Base-by-base conservation (phyloP, 2,797 vertebrate genomes). In the Gallinago solitaria region DNA sequence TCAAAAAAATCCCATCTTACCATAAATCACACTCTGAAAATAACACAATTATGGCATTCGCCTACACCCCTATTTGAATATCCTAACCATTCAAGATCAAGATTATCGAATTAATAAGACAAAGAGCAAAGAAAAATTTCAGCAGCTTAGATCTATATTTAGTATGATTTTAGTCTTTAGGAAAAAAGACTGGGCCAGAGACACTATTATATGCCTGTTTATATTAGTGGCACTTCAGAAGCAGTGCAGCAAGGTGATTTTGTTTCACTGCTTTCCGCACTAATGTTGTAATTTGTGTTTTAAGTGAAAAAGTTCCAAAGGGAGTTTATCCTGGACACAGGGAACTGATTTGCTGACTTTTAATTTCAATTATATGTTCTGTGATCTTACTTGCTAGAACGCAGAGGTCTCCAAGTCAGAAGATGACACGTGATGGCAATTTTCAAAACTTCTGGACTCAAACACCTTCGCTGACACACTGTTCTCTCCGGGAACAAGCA, bases 351-450 rank as follows among this genome's bases (percentile, higher is more conserved):
- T 32, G 32, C 35, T 33, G 69, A 39, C 32, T 84, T 87, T 35
- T 23, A 12, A 47, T 77, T 57, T 53, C 35, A 61, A n/a, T 56
- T 39, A 45, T 2, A 23, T 7, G 10, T 48, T 79, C 28, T 43
- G 70, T 12, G 12, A 19, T 23, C 20, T 54, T 10, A n/a, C 48
- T 53, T 9, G 25, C 64, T 51, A 48, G 56, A 77, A 59, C 47
- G 35, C 21, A 20, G 67, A 63, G 33, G 9, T 16, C 65, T 84
- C 24, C 4, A 9, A 77, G 70, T 54, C 60, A 78, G 35, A 74
- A 65, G 13, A 16, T 1, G 2, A 41, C 47, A 41, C 0, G 0
- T 11, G 20, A 64, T 0, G 1, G 71, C 51, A 28, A 37, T 21
- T 47, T 69, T 47, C 37, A 21, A 14, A 43, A 25, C 37, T 32